phyloP scores from a whole-genome alignment of 2,113 vertebrate genomes.

The Mus musculus region GRCm39 chrX:10017001-10017500 shows the following conservation, averaged over 20 bases:
- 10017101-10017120: too few relatives aligned
- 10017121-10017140: too few relatives aligned
- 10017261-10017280: neutral
- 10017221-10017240: conserved; percentile 41
- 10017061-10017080: too few relatives aligned
- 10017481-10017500: neutral
- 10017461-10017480: neutral
- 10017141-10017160: neutral
- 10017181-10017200: conserved; percentile 31
- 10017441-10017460: neutral
- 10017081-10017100: too few relatives aligned
- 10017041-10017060: neutral
- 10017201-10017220: conserved; percentile 19
- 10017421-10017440: neutral
- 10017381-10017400: neutral
- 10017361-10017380: neutral
- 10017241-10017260: conserved; percentile 13
- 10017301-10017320: conserved; percentile 10
- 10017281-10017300: neutral
- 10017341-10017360: neutral
- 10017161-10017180: neutral
- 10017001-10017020: neutral
- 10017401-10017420: neutral
- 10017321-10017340: neutral
- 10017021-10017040: conserved; percentile 16